A percentile compares a stretch with the other conserved stretches of the same genome.
Conservation (phyloP, 2,797 vertebrate species). For the Rallus crepitans region DNA sequence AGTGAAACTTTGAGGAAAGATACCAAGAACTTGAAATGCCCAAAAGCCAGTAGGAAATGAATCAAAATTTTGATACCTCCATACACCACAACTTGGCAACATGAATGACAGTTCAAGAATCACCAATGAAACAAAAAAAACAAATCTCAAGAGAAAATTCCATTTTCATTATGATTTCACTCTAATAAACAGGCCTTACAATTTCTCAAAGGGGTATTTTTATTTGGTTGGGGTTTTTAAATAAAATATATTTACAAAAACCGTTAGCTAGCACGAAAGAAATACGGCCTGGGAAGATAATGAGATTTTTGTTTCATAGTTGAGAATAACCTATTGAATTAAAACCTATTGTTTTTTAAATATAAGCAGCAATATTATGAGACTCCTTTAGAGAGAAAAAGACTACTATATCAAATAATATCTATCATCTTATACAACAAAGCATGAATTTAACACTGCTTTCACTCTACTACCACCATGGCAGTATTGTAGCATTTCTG, state of each 20-base stretch:
- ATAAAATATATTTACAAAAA: not conserved
- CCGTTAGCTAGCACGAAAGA: not conserved
- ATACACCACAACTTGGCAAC: not conserved
- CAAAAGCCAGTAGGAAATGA: not conserved
- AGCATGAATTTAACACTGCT: not conserved
- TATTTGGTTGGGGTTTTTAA: not conserved
- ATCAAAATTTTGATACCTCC: not conserved
- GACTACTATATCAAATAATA: not conserved
- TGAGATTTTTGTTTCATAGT: not conserved
- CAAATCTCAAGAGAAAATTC: not conserved
- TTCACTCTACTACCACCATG: not conserved
- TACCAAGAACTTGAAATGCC: not conserved
- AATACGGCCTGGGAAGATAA: not conserved
- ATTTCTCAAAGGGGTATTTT: not conserved
- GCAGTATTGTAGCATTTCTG: conserved; percentile 1
- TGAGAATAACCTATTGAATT: not conserved
- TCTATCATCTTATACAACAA: not conserved
- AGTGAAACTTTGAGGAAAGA: not conserved
- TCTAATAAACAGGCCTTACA: not conserved
- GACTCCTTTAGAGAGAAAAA: not conserved
- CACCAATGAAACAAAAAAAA: not conserved
- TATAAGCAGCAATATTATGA: not conserved
- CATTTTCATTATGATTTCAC: not conserved
- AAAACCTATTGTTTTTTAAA: not conserved
- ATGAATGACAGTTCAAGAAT: not conserved